Evolutionary conservation across 2,888 invertebrate genomes (phyloP).

Genomic region (Anorthoa munda): DNA sequence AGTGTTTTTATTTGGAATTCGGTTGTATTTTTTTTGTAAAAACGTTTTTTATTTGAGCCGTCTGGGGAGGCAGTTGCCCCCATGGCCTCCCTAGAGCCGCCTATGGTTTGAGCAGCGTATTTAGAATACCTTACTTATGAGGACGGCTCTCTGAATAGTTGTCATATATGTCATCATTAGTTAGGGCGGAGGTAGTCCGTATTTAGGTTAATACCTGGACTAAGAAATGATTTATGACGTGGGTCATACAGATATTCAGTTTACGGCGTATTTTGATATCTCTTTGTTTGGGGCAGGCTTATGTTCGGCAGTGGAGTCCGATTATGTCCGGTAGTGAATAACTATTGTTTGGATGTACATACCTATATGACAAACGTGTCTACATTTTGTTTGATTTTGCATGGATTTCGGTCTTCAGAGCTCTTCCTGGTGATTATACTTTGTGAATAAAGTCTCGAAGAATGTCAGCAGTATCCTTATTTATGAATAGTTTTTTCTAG

Average conservation of each 20-base stretch:
- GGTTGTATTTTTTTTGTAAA: no score
- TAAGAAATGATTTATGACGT: slow-evolving; percentile 55
- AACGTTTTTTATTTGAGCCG: no score
- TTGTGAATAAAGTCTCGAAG: not conserved
- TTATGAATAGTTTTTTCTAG: no score
- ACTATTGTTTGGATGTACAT: slow-evolving; percentile 6
- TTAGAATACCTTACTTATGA: slow-evolving; percentile 23
- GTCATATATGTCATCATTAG: slow-evolving; percentile 60
- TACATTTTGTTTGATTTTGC: not conserved
- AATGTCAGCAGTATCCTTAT: not conserved
- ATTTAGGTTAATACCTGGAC: slow-evolving; percentile 42
- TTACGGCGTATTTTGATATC: slow-evolving; percentile 8
- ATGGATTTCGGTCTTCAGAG: not conserved
- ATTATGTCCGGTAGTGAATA: slow-evolving; percentile 15
- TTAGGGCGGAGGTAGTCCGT: slow-evolving; percentile 17
- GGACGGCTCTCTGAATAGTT: slow-evolving; percentile 22
- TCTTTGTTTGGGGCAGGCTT: slow-evolving; percentile 1
- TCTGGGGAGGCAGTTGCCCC: no score
- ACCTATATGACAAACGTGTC: not conserved
- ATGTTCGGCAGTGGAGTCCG: not conserved
- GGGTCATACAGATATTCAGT: slow-evolving; percentile 2
- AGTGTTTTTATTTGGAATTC: no score
- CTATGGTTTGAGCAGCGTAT: not conserved
- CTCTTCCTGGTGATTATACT: not conserved
- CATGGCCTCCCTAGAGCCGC: no score